Evolutionary conservation across 2,888 invertebrate genomes (phyloP).

Genomic region (Eulithis testata): DNA sequence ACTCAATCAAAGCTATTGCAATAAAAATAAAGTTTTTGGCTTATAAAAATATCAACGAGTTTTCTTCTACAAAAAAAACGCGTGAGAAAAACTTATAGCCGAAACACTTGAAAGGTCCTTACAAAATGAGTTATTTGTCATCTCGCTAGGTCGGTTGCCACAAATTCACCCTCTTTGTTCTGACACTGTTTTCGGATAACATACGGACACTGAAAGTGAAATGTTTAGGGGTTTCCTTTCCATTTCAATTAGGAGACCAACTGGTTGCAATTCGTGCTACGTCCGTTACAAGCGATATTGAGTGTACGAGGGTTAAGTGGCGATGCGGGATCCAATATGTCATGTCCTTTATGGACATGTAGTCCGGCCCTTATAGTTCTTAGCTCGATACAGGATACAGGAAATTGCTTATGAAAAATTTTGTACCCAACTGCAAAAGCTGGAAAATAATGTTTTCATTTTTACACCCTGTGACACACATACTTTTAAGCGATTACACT

Average conservation of each 20-base stretch:
- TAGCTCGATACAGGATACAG: conserved; percentile 14
- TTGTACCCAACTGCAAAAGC: neutral
- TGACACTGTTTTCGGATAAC: conserved; percentile 10
- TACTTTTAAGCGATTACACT: too few relatives aligned
- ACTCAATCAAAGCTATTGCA: too few relatives aligned
- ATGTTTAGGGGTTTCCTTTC: conserved; percentile 24
- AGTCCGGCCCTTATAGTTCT: conserved; percentile 19
- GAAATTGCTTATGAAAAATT: conserved; percentile 13
- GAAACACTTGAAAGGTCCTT: conserved; percentile 7
- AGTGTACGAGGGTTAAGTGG: conserved; percentile 37
- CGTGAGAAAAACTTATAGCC: neutral
- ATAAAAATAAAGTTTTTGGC: too few relatives aligned
- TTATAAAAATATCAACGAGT: too few relatives aligned
- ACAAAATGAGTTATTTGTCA: conserved; percentile 10
- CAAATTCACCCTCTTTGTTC: conserved; percentile 17
- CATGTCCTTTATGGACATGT: conserved; percentile 33
- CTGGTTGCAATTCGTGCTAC: conserved; percentile 32
- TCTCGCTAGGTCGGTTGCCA: conserved; percentile 1
- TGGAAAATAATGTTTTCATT: neutral
- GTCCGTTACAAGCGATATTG: conserved; percentile 35
- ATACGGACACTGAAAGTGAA: conserved; percentile 16
- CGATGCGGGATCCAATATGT: conserved; percentile 26
- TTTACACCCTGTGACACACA: too few relatives aligned
- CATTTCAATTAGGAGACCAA: conserved; percentile 24
- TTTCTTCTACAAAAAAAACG: neutral